Conservation (phyloP, 2,113 vertebrate genomes). For the Rhinolophus sinicus region DNA sequence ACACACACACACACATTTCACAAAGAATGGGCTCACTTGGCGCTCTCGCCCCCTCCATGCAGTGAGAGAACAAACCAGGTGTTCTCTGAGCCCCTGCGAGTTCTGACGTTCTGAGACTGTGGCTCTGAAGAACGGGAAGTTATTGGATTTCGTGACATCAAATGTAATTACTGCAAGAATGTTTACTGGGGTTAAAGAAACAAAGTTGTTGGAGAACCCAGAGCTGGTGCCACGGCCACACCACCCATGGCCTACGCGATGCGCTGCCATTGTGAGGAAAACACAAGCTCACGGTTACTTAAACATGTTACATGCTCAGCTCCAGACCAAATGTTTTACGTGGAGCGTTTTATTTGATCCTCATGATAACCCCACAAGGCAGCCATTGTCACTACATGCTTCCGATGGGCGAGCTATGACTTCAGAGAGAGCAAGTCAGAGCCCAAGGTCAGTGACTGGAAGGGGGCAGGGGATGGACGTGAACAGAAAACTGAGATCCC, state of each 20-base stretch:
- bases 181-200: neutral
- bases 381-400: neutral
- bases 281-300: neutral
- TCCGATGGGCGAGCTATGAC: neutral
- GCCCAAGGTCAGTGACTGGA: neutral
- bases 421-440: neutral
- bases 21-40: neutral
- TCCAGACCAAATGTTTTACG: neutral
- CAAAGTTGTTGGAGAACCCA: neutral
- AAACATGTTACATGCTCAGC: fast-evolving
- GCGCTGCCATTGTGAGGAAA: neutral
- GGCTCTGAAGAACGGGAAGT: neutral
- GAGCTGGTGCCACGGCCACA: neutral
- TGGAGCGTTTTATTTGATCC: neutral
- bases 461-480: neutral
- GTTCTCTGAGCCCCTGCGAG: neutral
- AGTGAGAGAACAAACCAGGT: neutral
- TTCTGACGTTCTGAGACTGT: neutral
- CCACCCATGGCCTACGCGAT: no score
- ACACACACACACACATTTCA: neutral
- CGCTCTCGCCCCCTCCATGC: neutral
- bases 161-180: neutral
- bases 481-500: neutral
- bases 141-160: neutral
- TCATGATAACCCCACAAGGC: neutral